Base-by-base conservation (phyloP, 2,113 vertebrate species). In the Brachirus orientalis region DNA sequence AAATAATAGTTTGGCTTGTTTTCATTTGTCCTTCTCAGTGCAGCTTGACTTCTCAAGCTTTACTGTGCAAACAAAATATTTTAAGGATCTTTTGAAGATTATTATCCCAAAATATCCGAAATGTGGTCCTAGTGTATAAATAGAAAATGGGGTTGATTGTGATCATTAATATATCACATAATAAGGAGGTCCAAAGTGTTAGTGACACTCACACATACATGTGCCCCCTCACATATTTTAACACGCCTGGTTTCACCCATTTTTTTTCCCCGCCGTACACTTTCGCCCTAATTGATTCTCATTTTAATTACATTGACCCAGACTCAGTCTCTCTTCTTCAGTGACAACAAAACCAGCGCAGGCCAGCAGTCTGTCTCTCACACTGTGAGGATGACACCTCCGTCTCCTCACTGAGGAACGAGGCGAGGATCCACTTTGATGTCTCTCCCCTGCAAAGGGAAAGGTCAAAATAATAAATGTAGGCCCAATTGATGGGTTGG, bases 401-500 rank as follows among this genome's bases (percentile, higher is more conserved):
- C 73, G 77, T 83, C 83, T 88, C 68, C 68, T 72, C 57, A 87
- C 82, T 88, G 82, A 83, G 72, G 57, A 85, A 67, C 74, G 36
- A 72, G 77, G 67, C 46, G 60, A 80, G 75, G 60, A 69, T 72
- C 72, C 61, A 77, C 90, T 91, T 93, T 92, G 91, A 93, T 88
- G 90, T 90, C 70, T 75, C 68, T 79, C 86, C 86, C 76, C 89
- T 72, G 83, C 86, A 83, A 91, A 91, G 86, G 84, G 79, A 92
- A 93, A 94, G 92, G 92, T 94, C 91, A 94, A 93, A 93, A 92
- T 93, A 94, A 93, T 92, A 94, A 94, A 94, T 91, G 93, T 93
- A 93, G 86, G 86, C 86, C 84, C 90, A 91, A 90, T 90, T 92
- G 89, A 92, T 91, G 91, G 84, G 83, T 87, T 86, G 78, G 83